phyloP scores from a whole-genome alignment of 1,140 invertebrate species.

The Drosophila miranda region DNA sequence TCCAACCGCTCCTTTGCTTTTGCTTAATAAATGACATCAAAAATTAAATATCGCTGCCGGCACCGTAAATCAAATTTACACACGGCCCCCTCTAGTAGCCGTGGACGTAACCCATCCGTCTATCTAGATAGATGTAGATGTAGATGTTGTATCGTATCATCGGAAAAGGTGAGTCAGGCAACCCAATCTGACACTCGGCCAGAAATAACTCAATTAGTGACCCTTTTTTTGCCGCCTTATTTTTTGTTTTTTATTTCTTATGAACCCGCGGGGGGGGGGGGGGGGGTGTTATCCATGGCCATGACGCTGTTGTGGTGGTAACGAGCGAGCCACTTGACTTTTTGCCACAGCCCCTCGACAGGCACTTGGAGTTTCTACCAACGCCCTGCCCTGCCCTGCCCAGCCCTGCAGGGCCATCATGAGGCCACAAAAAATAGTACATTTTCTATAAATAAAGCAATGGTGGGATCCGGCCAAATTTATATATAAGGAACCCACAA shows the following conservation, averaged over 20 bases:
- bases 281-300: neutral
- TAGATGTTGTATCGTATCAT: neutral
- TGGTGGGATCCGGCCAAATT: no score
- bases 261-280: no score
- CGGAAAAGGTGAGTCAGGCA: constrained; percentile 38
- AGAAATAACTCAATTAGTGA: constrained; percentile 76
- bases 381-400: no score
- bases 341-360: constrained; percentile 26
- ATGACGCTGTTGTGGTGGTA: constrained; percentile 62
- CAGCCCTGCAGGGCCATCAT: no score
- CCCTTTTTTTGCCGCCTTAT: constrained; percentile 19
- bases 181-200: constrained; percentile 75
- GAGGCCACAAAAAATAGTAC: no score
- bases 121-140: neutral
- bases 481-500: no score
- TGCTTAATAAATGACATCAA: constrained; percentile 76
- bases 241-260: neutral
- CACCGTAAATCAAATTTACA: constrained; percentile 64
- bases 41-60: constrained; percentile 67
- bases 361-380: neutral
- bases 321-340: constrained; percentile 50
- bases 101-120: no score
- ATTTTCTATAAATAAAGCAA: no score
- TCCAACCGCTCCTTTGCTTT: neutral
- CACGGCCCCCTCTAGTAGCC: neutral